A percentile compares a stretch with the other conserved stretches of the same genome.
phyloP scores from a whole-genome alignment of 2,888 invertebrate species.

The Tenthredo notha region DNA sequence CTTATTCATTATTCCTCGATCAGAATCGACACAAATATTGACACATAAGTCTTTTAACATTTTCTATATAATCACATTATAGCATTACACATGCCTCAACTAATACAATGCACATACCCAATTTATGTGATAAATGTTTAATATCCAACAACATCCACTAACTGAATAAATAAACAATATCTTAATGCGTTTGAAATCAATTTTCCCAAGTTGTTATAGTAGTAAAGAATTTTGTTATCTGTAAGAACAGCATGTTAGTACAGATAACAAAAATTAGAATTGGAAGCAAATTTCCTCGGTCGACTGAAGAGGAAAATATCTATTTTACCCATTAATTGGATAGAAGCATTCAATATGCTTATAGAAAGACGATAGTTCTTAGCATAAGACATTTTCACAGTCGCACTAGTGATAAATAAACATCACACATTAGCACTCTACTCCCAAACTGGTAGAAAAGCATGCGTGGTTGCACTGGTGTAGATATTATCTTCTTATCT shows the following conservation, averaged over 20 bases:
- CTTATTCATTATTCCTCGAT: background rate
- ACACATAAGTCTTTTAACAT: background rate
- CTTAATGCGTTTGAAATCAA: background rate
- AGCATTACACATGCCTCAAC: background rate
- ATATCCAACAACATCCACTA: slow-evolving; percentile 41
- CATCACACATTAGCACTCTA: slow-evolving; percentile 61
- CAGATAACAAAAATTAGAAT: slow-evolving; percentile 12
- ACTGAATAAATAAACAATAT: background rate
- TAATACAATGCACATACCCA: slow-evolving; percentile 27
- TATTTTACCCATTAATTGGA: background rate
- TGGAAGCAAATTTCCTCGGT: background rate
- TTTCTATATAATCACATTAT: background rate
- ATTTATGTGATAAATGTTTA: slow-evolving; percentile 49
- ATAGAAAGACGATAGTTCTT: slow-evolving; percentile 25
- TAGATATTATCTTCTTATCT: slow-evolving; percentile 71
- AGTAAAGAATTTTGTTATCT: background rate
- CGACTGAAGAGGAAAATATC: background rate
- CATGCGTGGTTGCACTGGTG: slow-evolving; percentile 75
- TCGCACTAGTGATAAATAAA: slow-evolving; percentile 43
- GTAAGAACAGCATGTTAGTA: slow-evolving; percentile 32
- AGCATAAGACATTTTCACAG: slow-evolving; percentile 5
- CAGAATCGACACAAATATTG: background rate
- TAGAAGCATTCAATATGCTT: slow-evolving; percentile 25
- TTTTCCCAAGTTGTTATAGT: background rate
- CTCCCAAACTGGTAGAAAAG: slow-evolving; percentile 70